Evolutionary conservation across 2,888 invertebrate genomes (phyloP).

Genomic region (Gasteruption jaculator): DNA sequence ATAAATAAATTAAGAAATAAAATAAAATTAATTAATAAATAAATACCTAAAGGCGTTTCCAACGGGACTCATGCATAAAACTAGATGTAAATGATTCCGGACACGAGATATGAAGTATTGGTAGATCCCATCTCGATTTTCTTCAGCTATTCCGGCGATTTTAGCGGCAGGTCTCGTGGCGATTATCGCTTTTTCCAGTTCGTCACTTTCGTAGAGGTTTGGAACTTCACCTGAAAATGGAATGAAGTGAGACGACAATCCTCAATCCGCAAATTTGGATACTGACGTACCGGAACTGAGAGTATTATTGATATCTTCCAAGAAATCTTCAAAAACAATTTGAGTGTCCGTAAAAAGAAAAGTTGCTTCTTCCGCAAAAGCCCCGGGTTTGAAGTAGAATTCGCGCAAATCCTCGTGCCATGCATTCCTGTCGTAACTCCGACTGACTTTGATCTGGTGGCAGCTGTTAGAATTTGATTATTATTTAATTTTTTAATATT

Average conservation of each 20-base stretch:
- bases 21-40: background rate
- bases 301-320: conserved; percentile 90
- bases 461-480: conserved; percentile 55
- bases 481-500: background rate
- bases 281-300: conserved; percentile 69
- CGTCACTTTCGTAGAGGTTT: conserved; percentile 83
- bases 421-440: conserved; percentile 75
- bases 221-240: conserved; percentile 72
- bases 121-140: conserved; percentile 73
- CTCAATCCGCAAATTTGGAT: background rate
- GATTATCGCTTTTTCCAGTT: conserved; percentile 77
- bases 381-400: conserved; percentile 77
- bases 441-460: conserved; percentile 81
- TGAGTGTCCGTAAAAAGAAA: conserved; percentile 89
- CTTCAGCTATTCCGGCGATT: conserved; percentile 63
- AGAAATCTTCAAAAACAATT: conserved; percentile 84
- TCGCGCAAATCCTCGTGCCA: conserved; percentile 84
- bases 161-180: conserved; percentile 70
- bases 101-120: conserved; percentile 82
- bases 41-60: conserved; percentile 76
- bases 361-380: conserved; percentile 68
- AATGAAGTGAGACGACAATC: background rate
- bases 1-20: background rate
- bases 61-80: conserved; percentile 87
- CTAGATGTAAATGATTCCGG: conserved; percentile 77